Evolutionary conservation across 2,113 vertebrate species (phyloP).

Genomic region (Hiodon alosoides): DNA sequence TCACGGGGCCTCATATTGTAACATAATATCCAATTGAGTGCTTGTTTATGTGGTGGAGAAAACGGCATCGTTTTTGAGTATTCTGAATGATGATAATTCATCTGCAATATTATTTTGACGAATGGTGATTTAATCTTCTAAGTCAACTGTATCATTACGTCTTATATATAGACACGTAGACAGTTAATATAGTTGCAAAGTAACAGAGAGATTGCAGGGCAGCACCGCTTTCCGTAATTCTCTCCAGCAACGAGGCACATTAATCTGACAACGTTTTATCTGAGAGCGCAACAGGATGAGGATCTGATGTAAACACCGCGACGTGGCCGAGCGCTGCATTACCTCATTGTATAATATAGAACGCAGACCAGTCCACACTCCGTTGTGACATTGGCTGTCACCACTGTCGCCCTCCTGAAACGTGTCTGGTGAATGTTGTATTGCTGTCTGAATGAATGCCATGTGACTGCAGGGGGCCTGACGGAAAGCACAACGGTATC

Average conservation of each 20-base stretch:
- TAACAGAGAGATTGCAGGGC: constrained; percentile 21
- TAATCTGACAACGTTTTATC: constrained; percentile 20
- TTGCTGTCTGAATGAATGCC: too few species aligned
- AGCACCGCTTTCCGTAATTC: constrained; percentile 38
- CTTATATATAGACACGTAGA: constrained; percentile 22
- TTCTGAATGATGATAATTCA: not conserved
- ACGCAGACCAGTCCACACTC: too few species aligned
- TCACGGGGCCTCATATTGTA: too few species aligned
- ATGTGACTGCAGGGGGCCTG: too few species aligned
- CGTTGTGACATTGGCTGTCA: too few species aligned
- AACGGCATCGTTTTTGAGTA: constrained; percentile 8
- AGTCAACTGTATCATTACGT: constrained; percentile 26
- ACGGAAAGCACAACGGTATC: too few species aligned
- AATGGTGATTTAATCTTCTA: not conserved
- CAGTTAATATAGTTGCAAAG: constrained; percentile 40
- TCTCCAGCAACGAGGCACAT: constrained; percentile 28
- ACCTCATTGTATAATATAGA: too few species aligned
- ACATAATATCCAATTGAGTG: too few species aligned
- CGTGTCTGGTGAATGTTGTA: too few species aligned
- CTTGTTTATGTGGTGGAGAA: not conserved
- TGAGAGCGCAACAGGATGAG: not conserved
- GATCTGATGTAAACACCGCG: too few species aligned
- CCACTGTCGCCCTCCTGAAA: too few species aligned
- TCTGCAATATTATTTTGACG: not conserved
- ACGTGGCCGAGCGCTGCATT: too few species aligned